Evolutionary conservation across 1,140 invertebrate species (phyloP), one percentile per base, ranked within the genome.

Genomic region (Trichonephila clavipes): DNA sequence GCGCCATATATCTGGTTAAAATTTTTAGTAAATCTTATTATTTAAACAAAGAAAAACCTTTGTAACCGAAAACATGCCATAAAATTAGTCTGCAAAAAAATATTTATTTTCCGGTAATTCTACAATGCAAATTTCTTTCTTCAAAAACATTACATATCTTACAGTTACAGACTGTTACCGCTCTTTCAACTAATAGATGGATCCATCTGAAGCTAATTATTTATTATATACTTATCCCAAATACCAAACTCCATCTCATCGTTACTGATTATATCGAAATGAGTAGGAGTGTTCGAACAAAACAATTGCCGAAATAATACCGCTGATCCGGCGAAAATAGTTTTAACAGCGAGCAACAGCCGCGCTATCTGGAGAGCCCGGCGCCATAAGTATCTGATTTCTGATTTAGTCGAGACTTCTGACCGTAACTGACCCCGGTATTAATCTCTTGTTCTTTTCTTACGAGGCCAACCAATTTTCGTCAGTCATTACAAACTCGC

Each of bases 341-440:
- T 77, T 77, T n/a, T 77, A 77, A 77, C 28, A 19, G 62, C 62
- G 18, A 64, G 62, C 16, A 64, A 64, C 21, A 21, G 21, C 62
- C 62, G 62, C 18, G 62, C 28, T 77, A 77, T 77, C 72, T 77
- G 16, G 72, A 77, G 28, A 28, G 72, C 12, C 83, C 34, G 83
- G 83, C 83, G 83, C 83, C 83, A 85, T 85, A 85, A 59, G 83
- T 85, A 85, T 85, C 83, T 85, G 83, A 85, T 85, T 85, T 85
- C 83, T 85, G 83, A 85, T 85, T 85, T 58, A 58, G 51, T 85
- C 51, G 83, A 61, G 83, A 85, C 24, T 61, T 28, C 51, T 85
- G 83, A 85, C 83, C 83, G 83, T 58, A 85, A 61, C 83, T 85
- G 83, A 85, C 83, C 83, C 28, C 72, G 28, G 24, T 19, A 40